phyloP scores from a whole-genome alignment of 2,888 invertebrate species.

The Gastrophysa polygoni region DNA sequence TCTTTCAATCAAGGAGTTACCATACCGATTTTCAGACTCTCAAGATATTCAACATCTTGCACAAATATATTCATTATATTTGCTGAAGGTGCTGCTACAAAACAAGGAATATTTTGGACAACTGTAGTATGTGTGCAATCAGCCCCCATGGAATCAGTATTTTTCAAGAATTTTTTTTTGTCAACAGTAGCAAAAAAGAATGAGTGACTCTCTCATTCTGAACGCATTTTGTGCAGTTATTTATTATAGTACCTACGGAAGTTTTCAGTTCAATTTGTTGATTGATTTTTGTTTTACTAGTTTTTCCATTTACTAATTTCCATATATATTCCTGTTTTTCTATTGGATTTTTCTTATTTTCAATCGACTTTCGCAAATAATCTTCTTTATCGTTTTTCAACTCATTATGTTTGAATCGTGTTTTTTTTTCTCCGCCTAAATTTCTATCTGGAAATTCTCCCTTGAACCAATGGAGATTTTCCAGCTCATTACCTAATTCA shows the following conservation, averaged over 20 bases:
- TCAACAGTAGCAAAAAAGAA: neutral
- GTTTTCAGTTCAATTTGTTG: too few species aligned
- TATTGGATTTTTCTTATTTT: neutral
- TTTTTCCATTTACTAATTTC: too few species aligned
- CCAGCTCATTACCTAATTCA: neutral
- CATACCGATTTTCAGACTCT: neutral
- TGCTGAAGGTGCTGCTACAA: neutral
- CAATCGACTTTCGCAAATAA: neutral
- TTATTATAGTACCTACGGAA: neutral
- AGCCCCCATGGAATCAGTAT: neutral
- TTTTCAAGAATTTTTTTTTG: neutral
- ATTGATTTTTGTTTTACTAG: too few species aligned
- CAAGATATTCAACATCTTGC: neutral
- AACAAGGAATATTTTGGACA: too few species aligned
- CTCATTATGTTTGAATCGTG: too few species aligned
- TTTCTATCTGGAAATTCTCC: too few species aligned
- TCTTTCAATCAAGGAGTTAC: neutral
- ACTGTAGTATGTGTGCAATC: too few species aligned
- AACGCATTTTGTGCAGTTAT: neutral
- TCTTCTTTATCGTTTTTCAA: neutral
- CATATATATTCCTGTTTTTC: neutral
- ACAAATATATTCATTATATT: neutral
- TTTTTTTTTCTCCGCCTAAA: too few species aligned
- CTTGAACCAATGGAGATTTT: neutral
- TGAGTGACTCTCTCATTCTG: neutral